Conservation (phyloP, 2,113 vertebrate species). For the Peromyscus leucopus region DNA sequence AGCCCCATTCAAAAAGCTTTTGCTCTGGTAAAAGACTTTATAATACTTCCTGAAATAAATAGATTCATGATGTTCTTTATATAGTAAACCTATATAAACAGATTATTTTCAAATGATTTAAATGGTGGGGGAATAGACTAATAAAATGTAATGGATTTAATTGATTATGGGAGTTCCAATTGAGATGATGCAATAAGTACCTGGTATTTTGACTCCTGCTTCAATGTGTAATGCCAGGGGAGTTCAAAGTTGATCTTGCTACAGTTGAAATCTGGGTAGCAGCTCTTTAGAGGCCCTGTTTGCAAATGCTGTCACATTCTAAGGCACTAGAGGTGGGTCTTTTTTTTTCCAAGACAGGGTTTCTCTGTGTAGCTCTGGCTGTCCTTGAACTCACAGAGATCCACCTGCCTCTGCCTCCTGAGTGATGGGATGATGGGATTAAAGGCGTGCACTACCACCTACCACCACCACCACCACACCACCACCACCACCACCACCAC, state of each 20-base stretch:
- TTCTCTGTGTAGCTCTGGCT: too few species aligned
- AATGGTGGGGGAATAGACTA: constrained; percentile 58
- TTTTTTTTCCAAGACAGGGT: background rate
- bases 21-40: constrained; percentile 35
- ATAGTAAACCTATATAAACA: constrained; percentile 46
- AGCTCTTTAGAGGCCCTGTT: constrained; percentile 35
- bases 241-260: constrained; percentile 57
- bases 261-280: constrained; percentile 42
- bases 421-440: too few species aligned
- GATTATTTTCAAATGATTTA: constrained; percentile 65
- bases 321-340: background rate
- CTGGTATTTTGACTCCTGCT: constrained; percentile 27
- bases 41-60: constrained; percentile 62
- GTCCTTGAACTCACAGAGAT: too few species aligned
- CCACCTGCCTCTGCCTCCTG: too few species aligned
- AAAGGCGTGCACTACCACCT: too few species aligned
- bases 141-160: constrained; percentile 65
- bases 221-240: background rate
- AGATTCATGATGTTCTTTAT: constrained; percentile 58
- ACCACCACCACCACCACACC: too few species aligned
- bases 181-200: constrained; percentile 62
- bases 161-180: constrained; percentile 64
- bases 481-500: too few species aligned
- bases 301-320: constrained; percentile 54
- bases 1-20: constrained; percentile 68